Evolutionary conservation across 2,888 invertebrate species (phyloP).

Genomic region (Meta bourneti): DNA sequence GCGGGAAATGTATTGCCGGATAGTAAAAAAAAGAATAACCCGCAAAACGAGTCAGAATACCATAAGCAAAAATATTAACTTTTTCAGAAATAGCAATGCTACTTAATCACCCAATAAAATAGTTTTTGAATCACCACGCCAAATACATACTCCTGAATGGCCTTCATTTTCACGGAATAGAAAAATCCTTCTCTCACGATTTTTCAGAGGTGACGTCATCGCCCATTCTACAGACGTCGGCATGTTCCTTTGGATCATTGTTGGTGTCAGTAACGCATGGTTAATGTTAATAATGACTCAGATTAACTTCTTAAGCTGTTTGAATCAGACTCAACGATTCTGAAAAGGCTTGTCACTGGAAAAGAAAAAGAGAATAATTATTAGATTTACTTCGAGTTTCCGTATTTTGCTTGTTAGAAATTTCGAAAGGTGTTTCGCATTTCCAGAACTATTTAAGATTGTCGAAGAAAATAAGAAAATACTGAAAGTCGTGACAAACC

Average conservation of each 20-base stretch:
- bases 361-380: not conserved
- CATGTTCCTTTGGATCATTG: not conserved
- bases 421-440: too few relatives aligned
- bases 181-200: not conserved
- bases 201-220: not conserved
- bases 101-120: too few relatives aligned
- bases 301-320: not conserved
- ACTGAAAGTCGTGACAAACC: too few relatives aligned
- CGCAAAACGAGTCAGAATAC: too few relatives aligned
- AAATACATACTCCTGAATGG: too few relatives aligned
- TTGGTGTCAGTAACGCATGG: not conserved
- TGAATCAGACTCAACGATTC: not conserved
- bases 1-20: too few relatives aligned
- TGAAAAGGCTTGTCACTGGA: not conserved
- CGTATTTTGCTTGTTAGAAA: not conserved
- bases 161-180: not conserved
- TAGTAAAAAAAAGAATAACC: too few relatives aligned
- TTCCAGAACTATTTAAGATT: too few relatives aligned
- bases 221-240: not conserved
- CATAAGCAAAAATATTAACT: too few relatives aligned
- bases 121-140: too few relatives aligned
- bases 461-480: too few relatives aligned
- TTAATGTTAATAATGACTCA: not conserved
- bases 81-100: too few relatives aligned
- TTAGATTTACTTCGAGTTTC: not conserved